These are phyloP conservation scores for Drosophila eugracilis DNA, from an alignment of 1,140 invertebrate species.

Conservation along the genomic window DNA sequence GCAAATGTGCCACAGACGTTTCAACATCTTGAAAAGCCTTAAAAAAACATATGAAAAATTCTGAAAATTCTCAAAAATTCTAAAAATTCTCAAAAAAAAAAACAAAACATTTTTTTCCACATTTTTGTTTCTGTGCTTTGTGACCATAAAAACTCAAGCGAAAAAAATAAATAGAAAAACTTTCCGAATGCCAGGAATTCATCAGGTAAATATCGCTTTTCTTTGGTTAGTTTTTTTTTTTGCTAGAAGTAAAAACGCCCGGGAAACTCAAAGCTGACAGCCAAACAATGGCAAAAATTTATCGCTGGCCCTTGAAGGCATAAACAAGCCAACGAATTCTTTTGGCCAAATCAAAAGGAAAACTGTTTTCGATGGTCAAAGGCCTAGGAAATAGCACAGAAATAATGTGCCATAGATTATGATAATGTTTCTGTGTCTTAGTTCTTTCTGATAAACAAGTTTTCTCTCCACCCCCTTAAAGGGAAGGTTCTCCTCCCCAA, in stretches of 20 bases:
- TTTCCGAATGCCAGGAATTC: conserved; percentile 19
- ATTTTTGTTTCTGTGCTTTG: conserved; percentile 38
- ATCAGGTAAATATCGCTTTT: conserved; percentile 39
- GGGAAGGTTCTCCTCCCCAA: background rate
- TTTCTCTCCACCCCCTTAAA: too few relatives aligned
- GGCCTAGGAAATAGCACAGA: conserved; percentile 4
- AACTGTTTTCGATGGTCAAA: conserved; percentile 14
- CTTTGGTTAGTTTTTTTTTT: background rate
- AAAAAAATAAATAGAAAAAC: conserved; percentile 6
- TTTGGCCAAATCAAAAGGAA: conserved; percentile 23
- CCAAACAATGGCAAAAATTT: conserved; percentile 41
- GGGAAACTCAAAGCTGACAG: conserved; percentile 5
- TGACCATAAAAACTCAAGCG: conserved; percentile 12
- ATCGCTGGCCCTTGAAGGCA: conserved; percentile 28
- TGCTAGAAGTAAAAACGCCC: background rate
- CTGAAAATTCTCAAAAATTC: background rate
- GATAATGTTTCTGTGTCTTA: conserved; percentile 12
- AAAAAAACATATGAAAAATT: conserved; percentile 32
- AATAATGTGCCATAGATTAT: conserved; percentile 21
- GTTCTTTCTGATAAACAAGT: too few relatives aligned
- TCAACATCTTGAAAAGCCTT: conserved; percentile 11
- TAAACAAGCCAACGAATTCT: conserved; percentile 26
- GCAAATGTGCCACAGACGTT: conserved; percentile 12
- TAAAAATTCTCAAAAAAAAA: background rate
- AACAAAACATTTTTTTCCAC: conserved; percentile 31